Percentiles rank a stretch among this genome's conserved stretches.
Evolutionary conservation across 1,140 invertebrate species (phyloP).

Genomic region (Drosophila truncata): DNA sequence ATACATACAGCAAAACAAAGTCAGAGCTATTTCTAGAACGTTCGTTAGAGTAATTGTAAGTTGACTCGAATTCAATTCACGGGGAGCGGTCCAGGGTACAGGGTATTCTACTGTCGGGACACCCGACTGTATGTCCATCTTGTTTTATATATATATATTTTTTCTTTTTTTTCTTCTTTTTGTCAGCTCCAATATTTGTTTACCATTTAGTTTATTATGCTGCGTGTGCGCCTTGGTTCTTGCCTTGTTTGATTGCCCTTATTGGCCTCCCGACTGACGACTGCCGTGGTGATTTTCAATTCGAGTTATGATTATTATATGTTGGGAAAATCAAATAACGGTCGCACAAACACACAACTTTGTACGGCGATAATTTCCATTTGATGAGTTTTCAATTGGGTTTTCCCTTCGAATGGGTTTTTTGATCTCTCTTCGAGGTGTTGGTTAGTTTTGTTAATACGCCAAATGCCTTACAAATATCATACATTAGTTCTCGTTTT

Average conservation of each 20-base stretch:
- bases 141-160: not conserved
- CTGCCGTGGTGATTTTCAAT: conserved; percentile 65
- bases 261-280: conserved; percentile 45
- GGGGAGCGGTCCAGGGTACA: no score
- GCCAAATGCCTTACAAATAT: conserved; percentile 62
- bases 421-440: conserved; percentile 70
- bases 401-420: conserved; percentile 53
- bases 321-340: conserved; percentile 82
- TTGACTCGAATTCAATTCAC: no score
- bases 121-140: no score
- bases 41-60: no score
- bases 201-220: conserved; percentile 83
- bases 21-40: no score
- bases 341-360: conserved; percentile 29
- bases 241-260: conserved; percentile 78
- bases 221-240: conserved; percentile 55
- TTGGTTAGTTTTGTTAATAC: conserved; percentile 67
- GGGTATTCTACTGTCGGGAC: no score
- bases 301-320: conserved; percentile 80
- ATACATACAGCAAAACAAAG: no score
- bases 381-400: conserved; percentile 77
- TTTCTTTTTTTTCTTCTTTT: conserved; percentile 2
- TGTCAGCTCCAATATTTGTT: conserved; percentile 69
- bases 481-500: conserved; percentile 42
- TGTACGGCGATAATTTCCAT: conserved; percentile 67